Conservation (phyloP, 2,888 invertebrate species). For the Ichneumoninae sp. region DNA sequence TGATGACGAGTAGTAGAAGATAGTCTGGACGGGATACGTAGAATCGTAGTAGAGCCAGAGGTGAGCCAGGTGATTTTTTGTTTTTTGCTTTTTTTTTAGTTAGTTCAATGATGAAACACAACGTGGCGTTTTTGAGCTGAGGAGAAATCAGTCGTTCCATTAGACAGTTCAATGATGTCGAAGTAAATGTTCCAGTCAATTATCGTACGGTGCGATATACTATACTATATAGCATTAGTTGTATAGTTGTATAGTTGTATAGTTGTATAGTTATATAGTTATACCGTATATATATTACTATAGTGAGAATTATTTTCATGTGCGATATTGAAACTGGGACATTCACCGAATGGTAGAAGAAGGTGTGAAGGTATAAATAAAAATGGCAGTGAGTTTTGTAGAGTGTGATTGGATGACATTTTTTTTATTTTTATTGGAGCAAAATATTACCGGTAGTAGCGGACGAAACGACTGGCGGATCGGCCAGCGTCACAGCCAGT, state of each 20-base stretch:
- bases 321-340: conserved; percentile 7
- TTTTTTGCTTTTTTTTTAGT: conserved; percentile 52
- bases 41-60: conserved; percentile 56
- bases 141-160: conserved; percentile 68
- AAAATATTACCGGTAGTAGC: conserved; percentile 71
- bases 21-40: conserved; percentile 54
- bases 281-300: neutral
- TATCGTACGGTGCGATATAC: neutral
- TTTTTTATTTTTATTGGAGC: conserved; percentile 44
- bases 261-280: no score
- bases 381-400: conserved; percentile 43
- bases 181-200: conserved; percentile 65
- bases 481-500: conserved; percentile 78
- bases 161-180: conserved; percentile 61
- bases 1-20: conserved; percentile 58
- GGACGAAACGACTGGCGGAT: conserved; percentile 74
- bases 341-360: conserved; percentile 19
- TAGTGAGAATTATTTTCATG: neutral
- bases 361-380: conserved; percentile 37
- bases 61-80: conserved; percentile 48
- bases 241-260: no score
- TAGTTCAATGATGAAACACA: conserved; percentile 70
- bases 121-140: conserved; percentile 66
- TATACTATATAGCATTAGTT: neutral
- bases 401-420: conserved; percentile 53